Evolutionary conservation across 2,797 vertebrate genomes (phyloP).

Genomic region (Knipowitschia caucasica): DNA sequence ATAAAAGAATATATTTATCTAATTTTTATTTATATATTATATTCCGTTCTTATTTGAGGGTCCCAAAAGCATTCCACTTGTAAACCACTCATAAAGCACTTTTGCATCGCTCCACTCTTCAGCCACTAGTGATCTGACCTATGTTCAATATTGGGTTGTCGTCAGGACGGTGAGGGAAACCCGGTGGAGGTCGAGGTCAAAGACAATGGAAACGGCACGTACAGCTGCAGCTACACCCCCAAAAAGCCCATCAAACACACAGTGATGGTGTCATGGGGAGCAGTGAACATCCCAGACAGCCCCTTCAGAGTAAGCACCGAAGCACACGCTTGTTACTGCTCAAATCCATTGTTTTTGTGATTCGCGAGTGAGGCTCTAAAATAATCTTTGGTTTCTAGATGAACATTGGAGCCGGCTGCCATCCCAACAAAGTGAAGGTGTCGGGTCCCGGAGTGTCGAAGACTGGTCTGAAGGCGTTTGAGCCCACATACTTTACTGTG

Average conservation of each 20-base stretch:
- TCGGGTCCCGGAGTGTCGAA: conserved; percentile 94
- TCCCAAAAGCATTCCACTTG: no score
- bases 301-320: conserved; percentile 86
- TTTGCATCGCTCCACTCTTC: no score
- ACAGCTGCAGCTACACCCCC: conserved; percentile 87
- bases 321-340: neutral
- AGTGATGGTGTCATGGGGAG: conserved; percentile 92
- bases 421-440: conserved; percentile 89
- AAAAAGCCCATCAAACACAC: conserved; percentile 94
- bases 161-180: conserved; percentile 88
- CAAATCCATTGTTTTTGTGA: no score
- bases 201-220: conserved; percentile 89
- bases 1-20: no score
- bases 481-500: conserved; percentile 95
- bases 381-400: conserved; percentile 76
- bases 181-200: conserved; percentile 90
- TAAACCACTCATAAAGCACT: no score
- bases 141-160: no score
- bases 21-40: no score
- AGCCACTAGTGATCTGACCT: no score
- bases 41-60: no score
- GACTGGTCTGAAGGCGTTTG: conserved; percentile 89
- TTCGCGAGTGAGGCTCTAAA: no score
- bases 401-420: conserved; percentile 87
- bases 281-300: conserved; percentile 90